These are phyloP conservation scores for Melierax canorus DNA, from an alignment of 2,113 vertebrate species.

Conservation along the genomic window DNA sequence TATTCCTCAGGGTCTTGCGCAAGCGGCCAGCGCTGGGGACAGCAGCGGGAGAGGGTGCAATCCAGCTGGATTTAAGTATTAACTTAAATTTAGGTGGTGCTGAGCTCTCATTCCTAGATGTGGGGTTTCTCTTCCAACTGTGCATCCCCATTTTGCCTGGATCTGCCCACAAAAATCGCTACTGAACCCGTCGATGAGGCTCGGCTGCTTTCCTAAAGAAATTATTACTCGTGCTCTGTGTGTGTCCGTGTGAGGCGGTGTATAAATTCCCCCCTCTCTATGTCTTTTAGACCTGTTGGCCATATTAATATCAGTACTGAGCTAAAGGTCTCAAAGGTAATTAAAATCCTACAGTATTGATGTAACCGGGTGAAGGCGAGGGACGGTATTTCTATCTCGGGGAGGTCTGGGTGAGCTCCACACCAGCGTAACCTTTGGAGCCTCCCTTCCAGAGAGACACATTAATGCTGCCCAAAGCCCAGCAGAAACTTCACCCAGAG, in stretches of 20 bases:
- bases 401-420: not conserved
- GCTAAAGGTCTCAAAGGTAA: not conserved
- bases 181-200: accelerated
- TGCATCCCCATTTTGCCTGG: accelerated
- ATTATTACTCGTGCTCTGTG: not conserved
- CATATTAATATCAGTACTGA: not conserved
- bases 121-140: not conserved
- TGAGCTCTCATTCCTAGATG: not conserved
- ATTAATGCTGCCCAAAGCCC: not conserved
- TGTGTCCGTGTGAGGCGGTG: not conserved
- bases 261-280: not conserved
- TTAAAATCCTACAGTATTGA: not conserved
- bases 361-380: not conserved
- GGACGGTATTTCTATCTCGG: not conserved
- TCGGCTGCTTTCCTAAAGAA: not conserved
- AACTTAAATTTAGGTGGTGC: not conserved
- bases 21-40: not conserved
- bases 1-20: not conserved
- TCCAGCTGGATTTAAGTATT: not conserved
- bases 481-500: not conserved
- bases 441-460: not conserved
- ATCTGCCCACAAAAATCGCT: not conserved
- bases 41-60: not conserved
- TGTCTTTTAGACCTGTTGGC: not conserved
- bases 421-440: not conserved